Percentiles rank a stretch among this genome's conserved stretches.
Evolutionary conservation across 2,113 vertebrate species (phyloP).

Genomic region (Xiphorhynchus elegans): DNA sequence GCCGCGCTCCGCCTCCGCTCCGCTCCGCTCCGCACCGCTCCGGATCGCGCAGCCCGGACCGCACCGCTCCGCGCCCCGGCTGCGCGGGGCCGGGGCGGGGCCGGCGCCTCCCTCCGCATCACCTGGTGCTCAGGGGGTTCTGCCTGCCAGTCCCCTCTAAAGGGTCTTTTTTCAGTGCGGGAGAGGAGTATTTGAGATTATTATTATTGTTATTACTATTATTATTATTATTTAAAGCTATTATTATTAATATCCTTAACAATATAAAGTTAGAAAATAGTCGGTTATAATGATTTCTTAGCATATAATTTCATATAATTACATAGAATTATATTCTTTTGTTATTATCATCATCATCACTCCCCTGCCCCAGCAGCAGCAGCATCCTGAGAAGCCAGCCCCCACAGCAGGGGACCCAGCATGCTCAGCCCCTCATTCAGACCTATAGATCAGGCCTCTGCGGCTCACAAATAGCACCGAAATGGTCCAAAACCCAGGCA

Average conservation of each 20-base stretch:
- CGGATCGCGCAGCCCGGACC: not conserved
- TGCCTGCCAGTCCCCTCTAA: not conserved
- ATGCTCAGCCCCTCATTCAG: not conserved
- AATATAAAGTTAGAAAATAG: not conserved
- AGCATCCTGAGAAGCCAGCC: not conserved
- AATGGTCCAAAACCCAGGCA: not conserved
- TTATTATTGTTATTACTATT: not conserved
- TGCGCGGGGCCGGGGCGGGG: not conserved
- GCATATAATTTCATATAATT: not conserved
- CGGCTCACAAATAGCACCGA: not conserved
- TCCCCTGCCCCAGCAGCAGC: not conserved
- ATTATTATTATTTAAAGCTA: accelerated
- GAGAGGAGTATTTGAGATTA: too few relatives aligned
- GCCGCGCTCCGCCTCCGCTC: slow-evolving; percentile 3
- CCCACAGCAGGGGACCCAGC: accelerated
- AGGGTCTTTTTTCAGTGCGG: not conserved
- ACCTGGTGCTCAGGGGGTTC: accelerated
- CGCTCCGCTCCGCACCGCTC: not conserved
- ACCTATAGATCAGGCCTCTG: accelerated
- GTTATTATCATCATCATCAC: not conserved
- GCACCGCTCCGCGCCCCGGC: not conserved
- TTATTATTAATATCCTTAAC: not conserved
- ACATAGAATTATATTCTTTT: too few relatives aligned
- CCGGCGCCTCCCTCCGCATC: not conserved
- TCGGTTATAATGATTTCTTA: not conserved